Percentiles rank a stretch among this genome's conserved stretches.
phyloP scores from a whole-genome alignment of 2,888 invertebrate genomes.

The Phyllotreta cruciferae region DNA sequence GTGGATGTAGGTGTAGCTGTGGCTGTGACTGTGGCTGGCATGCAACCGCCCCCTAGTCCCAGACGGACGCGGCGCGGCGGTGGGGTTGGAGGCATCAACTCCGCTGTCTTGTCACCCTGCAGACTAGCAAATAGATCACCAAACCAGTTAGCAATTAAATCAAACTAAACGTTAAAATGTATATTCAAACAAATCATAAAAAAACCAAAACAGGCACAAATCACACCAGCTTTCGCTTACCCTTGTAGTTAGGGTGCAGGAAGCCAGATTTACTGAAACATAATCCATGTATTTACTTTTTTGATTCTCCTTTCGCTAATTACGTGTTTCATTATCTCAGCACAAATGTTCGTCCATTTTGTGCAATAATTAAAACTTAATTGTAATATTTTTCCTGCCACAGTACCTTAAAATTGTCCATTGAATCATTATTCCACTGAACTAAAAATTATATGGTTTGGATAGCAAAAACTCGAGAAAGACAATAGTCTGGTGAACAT shows the following conservation, averaged over 20 bases:
- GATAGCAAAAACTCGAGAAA: too few species aligned
- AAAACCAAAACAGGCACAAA: constrained; percentile 50
- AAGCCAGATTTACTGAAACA: constrained; percentile 63
- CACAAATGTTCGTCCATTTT: constrained; percentile 8
- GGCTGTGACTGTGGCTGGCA: constrained; percentile 48
- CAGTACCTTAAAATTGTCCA: neutral
- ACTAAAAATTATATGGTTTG: too few species aligned
- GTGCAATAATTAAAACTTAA: neutral
- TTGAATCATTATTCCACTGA: neutral
- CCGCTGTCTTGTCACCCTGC: constrained; percentile 66
- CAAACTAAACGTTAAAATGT: constrained; percentile 40
- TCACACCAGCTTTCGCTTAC: constrained; percentile 63
- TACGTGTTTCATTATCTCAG: constrained; percentile 36
- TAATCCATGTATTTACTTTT: constrained; percentile 20
- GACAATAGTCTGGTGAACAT: too few species aligned
- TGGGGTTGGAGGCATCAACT: constrained; percentile 69
- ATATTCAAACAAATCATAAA: constrained; percentile 45
- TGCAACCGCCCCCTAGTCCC: constrained; percentile 56
- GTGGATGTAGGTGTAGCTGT: constrained; percentile 38
- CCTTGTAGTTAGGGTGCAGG: constrained; percentile 68
- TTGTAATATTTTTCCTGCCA: neutral
- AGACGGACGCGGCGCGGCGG: constrained; percentile 63
- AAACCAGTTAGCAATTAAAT: constrained; percentile 53
- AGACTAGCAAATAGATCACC: constrained; percentile 61
- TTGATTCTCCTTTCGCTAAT: constrained; percentile 2